Evolutionary conservation across 2,888 invertebrate species (phyloP).

Genomic region (Lucinisca nassula): DNA sequence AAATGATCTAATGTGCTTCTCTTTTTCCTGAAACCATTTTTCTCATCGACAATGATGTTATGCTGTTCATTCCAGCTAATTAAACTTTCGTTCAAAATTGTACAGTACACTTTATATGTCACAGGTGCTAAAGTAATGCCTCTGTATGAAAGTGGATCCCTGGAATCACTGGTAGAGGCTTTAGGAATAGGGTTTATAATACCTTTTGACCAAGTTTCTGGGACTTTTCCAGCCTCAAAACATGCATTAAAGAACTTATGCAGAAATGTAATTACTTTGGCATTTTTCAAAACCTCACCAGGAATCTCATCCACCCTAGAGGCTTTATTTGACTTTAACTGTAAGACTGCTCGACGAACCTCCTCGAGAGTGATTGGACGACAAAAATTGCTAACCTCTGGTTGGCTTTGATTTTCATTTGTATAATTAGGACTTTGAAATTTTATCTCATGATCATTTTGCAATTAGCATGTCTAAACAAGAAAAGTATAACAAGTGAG

Average conservation of each 20-base stretch:
- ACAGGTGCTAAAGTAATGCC: constrained; percentile 25
- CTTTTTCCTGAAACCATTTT: constrained; percentile 43
- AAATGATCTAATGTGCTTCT: constrained; percentile 38
- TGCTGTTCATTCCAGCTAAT: constrained; percentile 20
- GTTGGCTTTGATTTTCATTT: neutral
- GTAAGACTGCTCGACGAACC: neutral
- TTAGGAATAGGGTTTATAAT: constrained; percentile 33
- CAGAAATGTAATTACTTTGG: neutral
- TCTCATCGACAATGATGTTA: constrained; percentile 16
- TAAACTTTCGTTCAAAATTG: constrained; percentile 23
- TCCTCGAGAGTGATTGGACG: neutral
- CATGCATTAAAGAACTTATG: constrained; percentile 32
- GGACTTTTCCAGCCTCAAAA: constrained; percentile 31
- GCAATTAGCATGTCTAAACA: too few species aligned
- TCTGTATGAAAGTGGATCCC: constrained; percentile 33
- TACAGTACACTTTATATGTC: constrained; percentile 36
- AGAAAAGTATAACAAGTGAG: too few species aligned
- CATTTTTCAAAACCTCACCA: neutral
- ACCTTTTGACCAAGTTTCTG: constrained; percentile 21
- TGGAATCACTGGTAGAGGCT: constrained; percentile 33
- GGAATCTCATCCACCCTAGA: neutral
- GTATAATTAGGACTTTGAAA: neutral
- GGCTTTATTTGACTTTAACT: neutral
- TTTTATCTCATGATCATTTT: neutral
- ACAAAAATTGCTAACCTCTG: neutral